Evolutionary conservation across 2,888 invertebrate genomes (phyloP).

Genomic region (Ennomos quercinarius): DNA sequence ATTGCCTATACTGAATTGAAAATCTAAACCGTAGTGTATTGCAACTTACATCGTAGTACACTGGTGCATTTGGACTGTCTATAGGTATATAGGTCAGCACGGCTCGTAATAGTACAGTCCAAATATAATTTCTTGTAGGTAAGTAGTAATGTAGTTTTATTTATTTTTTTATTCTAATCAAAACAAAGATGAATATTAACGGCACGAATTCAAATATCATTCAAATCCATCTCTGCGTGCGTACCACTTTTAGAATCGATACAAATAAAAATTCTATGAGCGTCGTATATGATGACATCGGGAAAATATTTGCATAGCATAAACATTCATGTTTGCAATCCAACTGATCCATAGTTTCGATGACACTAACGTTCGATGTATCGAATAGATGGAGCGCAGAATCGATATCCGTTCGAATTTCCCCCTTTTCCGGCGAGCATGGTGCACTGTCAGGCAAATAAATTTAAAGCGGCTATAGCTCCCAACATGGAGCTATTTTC

Average conservation of each 20-base stretch:
- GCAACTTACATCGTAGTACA: no score
- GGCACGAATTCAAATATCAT: conserved; percentile 1
- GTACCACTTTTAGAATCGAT: background rate
- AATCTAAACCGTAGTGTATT: no score
- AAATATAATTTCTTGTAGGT: no score
- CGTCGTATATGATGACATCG: conserved; percentile 13
- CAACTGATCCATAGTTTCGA: conserved; percentile 21
- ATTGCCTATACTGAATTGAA: no score
- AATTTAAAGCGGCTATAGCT: conserved; percentile 19
- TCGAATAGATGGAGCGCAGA: conserved; percentile 31
- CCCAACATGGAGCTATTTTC: conserved; percentile 17
- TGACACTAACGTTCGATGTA: conserved; percentile 22
- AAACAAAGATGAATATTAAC: conserved; percentile 5
- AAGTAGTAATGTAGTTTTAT: no score
- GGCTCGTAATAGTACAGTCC: no score
- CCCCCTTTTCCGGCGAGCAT: conserved; percentile 24
- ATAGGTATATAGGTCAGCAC: no score
- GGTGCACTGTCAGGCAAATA: conserved; percentile 25
- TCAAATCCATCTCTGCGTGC: background rate
- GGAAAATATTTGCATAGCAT: conserved; percentile 11
- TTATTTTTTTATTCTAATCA: no score
- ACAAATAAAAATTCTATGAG: conserved; percentile 11
- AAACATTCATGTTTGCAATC: conserved; percentile 21
- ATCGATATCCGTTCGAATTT: conserved; percentile 39
- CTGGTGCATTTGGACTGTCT: no score